Evolutionary conservation across 2,797 vertebrate species (phyloP).

Genomic region (Neostethus bicornis): DNA sequence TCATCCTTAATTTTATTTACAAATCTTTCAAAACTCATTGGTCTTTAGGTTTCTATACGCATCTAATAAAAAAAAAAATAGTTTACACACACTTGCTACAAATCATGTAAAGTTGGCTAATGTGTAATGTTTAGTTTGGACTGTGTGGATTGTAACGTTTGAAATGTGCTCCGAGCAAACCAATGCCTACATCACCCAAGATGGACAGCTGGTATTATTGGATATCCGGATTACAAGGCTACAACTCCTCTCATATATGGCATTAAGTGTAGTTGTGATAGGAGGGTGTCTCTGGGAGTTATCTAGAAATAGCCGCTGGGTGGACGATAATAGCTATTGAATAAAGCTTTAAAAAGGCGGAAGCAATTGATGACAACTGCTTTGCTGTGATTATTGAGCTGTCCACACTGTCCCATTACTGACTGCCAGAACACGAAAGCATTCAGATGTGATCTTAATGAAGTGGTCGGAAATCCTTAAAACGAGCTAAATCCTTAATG

Average conservation of each 20-base stretch:
- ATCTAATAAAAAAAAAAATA: slow-evolving; percentile 20
- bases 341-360: slow-evolving; percentile 71
- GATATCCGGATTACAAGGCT: slow-evolving; percentile 76
- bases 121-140: slow-evolving; percentile 46
- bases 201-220: slow-evolving; percentile 73
- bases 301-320: slow-evolving; percentile 75
- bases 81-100: slow-evolving; percentile 29
- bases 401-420: slow-evolving; percentile 52
- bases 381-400: slow-evolving; percentile 62
- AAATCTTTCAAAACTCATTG: slow-evolving; percentile 43
- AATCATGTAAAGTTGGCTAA: slow-evolving; percentile 42
- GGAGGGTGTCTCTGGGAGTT: slow-evolving; percentile 70
- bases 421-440: slow-evolving; percentile 56
- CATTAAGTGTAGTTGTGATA: slow-evolving; percentile 74
- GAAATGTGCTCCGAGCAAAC: slow-evolving; percentile 60
- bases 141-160: slow-evolving; percentile 36
- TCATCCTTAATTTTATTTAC: slow-evolving; percentile 35
- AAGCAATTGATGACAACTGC: slow-evolving; percentile 62
- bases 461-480: slow-evolving; percentile 57
- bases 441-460: slow-evolving; percentile 70
- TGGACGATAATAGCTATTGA: slow-evolving; percentile 73
- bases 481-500: slow-evolving; percentile 65
- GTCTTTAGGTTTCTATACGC: slow-evolving; percentile 37
- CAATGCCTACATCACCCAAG: slow-evolving; percentile 51
- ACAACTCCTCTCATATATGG: slow-evolving; percentile 65